Evolutionary conservation across 2,113 vertebrate species (phyloP), one percentile per base, ranked within the genome.

Genomic region (Fregetta grallaria): DNA sequence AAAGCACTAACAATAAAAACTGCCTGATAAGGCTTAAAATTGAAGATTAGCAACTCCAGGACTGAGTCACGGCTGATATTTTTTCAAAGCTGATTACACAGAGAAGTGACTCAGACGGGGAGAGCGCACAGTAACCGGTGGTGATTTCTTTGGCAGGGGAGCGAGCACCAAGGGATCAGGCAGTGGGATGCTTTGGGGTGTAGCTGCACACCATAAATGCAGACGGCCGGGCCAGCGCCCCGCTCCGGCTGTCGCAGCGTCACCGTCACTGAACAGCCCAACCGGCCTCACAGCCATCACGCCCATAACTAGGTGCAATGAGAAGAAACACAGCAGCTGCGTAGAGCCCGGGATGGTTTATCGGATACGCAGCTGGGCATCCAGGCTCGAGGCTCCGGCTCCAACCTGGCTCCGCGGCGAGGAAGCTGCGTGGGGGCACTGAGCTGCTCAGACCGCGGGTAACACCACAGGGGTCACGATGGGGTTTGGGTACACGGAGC

Each of bases 31-130:
- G 87, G 58, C 71, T 78, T 76, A 40, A 73, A 93, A 72, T n/a
- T 21, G 50, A 79, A 94, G 73, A 91, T 58, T 56, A 87, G 83
- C 71, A 94, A 63, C 61, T 84, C 72, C 86, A 83, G 79, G 65
- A 74, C 90, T 93, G 92, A 96, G 90, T 93, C 94, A 95, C 4
- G 10, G 65, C 52, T 25, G 56, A 3, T 75, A 49, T 50, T 92
- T 83, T 91, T 55, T 83, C 82, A 91, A 93, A 81, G 77, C 74
- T 47, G 62, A 36, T 53, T 55, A 38, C 63, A 73, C n/a, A 45
- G 63, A 61, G 27, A 29, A 82, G 62, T 73, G 86, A 82, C 86
- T 97, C 88, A 50, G 68, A 67, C 2, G 1, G 50, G 72, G 49
- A 81, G 63, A 91, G 63, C 49, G 6, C 2, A 16, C 3, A 40